Conservation (phyloP, 1,140 invertebrate genomes). For the Micrasema longulum region DNA sequence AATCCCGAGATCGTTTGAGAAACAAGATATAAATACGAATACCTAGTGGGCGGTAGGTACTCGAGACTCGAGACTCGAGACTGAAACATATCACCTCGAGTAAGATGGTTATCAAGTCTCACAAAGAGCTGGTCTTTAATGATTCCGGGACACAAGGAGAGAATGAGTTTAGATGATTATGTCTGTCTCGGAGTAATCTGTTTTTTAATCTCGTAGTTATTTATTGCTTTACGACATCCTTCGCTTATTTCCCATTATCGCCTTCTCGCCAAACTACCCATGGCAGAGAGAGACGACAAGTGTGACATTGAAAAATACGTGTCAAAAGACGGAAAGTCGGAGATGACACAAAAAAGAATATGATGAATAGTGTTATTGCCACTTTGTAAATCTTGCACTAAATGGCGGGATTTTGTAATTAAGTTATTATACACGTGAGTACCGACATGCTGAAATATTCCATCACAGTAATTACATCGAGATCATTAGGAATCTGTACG, state of each 20-base stretch:
- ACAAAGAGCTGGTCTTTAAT: constrained; percentile 36
- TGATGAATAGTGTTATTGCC: constrained; percentile 54
- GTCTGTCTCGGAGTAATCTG: constrained; percentile 39
- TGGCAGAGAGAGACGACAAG: constrained; percentile 45
- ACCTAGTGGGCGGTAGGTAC: no score
- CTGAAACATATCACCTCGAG: constrained; percentile 19
- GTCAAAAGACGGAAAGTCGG: constrained; percentile 46
- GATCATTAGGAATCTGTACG: no score
- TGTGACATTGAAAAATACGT: constrained; percentile 53
- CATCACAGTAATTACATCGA: neutral
- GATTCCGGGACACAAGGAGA: constrained; percentile 31
- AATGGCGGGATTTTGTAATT: constrained; percentile 38
- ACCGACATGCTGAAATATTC: neutral
- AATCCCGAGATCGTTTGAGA: no score
- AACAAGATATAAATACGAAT: constrained; percentile 6
- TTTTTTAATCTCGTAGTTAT: constrained; percentile 53
- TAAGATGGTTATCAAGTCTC: constrained; percentile 27
- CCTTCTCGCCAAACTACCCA: constrained; percentile 52
- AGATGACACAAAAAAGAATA: constrained; percentile 46
- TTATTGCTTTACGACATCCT: constrained; percentile 54
- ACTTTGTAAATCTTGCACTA: constrained; percentile 54
- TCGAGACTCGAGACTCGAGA: no score
- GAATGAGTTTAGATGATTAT: constrained; percentile 42
- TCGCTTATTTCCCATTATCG: constrained; percentile 51
- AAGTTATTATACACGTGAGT: neutral